Evolutionary conservation across 2,888 invertebrate genomes (phyloP).

Genomic region (Thelaira solivaga): DNA sequence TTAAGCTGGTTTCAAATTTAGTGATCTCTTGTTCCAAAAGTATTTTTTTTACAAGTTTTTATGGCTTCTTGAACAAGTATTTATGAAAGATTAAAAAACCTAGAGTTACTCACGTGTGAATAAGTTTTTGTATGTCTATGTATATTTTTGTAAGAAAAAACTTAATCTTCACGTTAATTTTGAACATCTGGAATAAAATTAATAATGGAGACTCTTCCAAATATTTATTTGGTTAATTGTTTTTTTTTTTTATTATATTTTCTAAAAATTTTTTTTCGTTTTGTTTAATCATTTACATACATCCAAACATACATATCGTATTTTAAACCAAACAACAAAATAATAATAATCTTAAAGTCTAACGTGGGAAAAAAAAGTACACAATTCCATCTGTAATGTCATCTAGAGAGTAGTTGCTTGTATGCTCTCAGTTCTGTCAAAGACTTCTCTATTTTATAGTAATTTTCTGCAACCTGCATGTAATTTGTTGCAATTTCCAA

Average conservation of each 20-base stretch:
- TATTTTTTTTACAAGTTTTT: neutral
- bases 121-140: too few species aligned
- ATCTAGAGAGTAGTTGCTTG: constrained; percentile 7
- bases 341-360: constrained; percentile 11
- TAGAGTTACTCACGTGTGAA: too few species aligned
- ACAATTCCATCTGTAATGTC: constrained; percentile 26
- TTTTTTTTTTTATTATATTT: neutral
- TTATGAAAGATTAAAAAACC: neutral
- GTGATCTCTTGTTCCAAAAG: neutral
- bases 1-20: constrained; percentile 12
- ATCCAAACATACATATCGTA: neutral
- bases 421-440: constrained; percentile 37
- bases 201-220: neutral
- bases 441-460: constrained; percentile 42
- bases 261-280: neutral
- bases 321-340: neutral
- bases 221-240: neutral
- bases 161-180: too few species aligned
- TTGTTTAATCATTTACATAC: constrained; percentile 4
- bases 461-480: constrained; percentile 43
- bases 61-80: constrained; percentile 30
- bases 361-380: constrained; percentile 47
- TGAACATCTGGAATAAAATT: too few species aligned
- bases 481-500: constrained; percentile 54
- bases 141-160: too few species aligned